Percentiles rank a stretch among this genome's conserved stretches.
These are phyloP conservation scores for Ctenicera cuprea DNA, from an alignment of 2,888 invertebrate species.

Conservation along the genomic window DNA sequence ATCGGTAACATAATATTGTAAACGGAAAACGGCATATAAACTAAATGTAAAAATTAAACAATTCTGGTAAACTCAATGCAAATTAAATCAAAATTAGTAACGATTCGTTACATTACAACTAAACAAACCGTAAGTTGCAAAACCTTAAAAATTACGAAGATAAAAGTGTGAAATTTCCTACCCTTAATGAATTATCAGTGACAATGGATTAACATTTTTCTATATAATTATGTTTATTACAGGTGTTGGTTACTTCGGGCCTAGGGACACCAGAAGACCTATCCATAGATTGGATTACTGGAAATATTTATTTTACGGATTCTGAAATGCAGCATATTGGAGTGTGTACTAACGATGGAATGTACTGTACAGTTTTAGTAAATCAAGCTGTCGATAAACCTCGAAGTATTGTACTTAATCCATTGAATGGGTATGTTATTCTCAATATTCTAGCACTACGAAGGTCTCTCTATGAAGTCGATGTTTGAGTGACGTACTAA, in stretches of 20 bases:
- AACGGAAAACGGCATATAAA: too few species aligned
- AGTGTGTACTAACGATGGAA: slow-evolving; percentile 83
- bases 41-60: too few species aligned
- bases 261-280: slow-evolving; percentile 84
- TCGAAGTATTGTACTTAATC: slow-evolving; percentile 82
- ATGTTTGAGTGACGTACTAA: slow-evolving; percentile 37
- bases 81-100: too few species aligned
- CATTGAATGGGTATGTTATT: slow-evolving; percentile 77
- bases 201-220: too few species aligned
- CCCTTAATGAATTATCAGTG: not conserved
- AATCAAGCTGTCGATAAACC: slow-evolving; percentile 80
- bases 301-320: slow-evolving; percentile 90
- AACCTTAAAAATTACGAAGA: too few species aligned
- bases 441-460: too few species aligned
- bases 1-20: too few species aligned
- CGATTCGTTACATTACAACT: too few species aligned
- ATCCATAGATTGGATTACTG: slow-evolving; percentile 85
- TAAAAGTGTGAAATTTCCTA: not conserved
- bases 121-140: too few species aligned
- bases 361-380: slow-evolving; percentile 79
- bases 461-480: too few species aligned
- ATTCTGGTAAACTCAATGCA: too few species aligned
- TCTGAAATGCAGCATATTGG: slow-evolving; percentile 81
- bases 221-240: slow-evolving; percentile 44
- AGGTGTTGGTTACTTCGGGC: slow-evolving; percentile 80